phyloP scores from a whole-genome alignment of 2,888 invertebrate genomes.

The Nomada hirtipes region DNA sequence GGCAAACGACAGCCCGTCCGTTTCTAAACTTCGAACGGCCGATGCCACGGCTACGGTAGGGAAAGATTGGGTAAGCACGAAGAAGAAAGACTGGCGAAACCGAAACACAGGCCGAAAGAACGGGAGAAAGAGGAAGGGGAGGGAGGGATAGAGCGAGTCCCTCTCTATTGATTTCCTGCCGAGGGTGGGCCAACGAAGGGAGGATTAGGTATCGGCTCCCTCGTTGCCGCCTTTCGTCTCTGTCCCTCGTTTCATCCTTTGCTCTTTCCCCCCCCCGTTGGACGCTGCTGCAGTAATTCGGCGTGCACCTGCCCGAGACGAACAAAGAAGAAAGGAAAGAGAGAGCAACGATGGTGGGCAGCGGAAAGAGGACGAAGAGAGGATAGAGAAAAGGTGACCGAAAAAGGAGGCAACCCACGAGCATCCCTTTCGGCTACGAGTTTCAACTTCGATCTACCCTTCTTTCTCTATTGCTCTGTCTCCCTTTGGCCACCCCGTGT shows the following conservation, averaged over 20 bases:
- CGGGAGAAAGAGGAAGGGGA: constrained; percentile 12
- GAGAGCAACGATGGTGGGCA: not conserved
- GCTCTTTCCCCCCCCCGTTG: constrained; percentile 51
- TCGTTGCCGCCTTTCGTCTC: constrained; percentile 46
- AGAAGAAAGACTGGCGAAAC: constrained; percentile 31
- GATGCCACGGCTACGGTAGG: constrained; percentile 14
- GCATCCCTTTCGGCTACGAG: constrained; percentile 44
- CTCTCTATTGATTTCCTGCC: constrained; percentile 74
- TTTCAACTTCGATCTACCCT: constrained; percentile 21
- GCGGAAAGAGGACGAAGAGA: constrained; percentile 3
- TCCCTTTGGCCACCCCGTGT: not conserved
- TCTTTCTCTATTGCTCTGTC: constrained; percentile 18
- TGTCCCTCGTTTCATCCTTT: constrained; percentile 10
- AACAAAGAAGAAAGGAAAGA: not conserved
- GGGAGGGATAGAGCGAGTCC: constrained; percentile 53
- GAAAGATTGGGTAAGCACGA: constrained; percentile 33
- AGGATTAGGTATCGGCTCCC: constrained; percentile 77
- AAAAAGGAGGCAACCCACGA: constrained; percentile 36
- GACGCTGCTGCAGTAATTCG: constrained; percentile 59
- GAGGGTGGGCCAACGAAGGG: constrained; percentile 74
- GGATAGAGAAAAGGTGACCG: not conserved
- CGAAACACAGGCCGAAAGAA: constrained; percentile 23
- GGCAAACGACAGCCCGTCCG: constrained; percentile 43
- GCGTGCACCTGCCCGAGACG: constrained; percentile 51
- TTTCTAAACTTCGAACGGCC: constrained; percentile 47